These are phyloP conservation scores for Byasa hedistus DNA, from an alignment of 2,888 invertebrate species.

Conservation along the genomic window DNA sequence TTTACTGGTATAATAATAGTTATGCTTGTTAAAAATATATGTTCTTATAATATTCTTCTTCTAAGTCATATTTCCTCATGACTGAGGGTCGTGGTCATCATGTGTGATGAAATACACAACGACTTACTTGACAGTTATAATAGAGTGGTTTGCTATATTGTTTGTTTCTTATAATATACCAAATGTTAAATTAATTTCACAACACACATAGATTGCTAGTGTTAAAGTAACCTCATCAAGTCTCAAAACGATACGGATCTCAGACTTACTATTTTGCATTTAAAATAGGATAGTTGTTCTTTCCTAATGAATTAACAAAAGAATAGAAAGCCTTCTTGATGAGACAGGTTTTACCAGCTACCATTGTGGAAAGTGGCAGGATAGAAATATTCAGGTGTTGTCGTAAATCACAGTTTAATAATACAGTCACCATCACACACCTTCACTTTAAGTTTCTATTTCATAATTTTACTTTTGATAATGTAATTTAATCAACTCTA, in stretches of 20 bases:
- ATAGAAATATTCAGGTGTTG: slow-evolving; percentile 28
- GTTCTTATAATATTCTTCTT: too few relatives aligned
- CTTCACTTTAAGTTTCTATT: too few relatives aligned
- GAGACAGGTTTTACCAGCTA: slow-evolving; percentile 43
- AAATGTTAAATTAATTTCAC: background rate
- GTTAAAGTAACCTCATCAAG: background rate
- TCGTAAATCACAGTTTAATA: background rate
- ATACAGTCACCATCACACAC: too few relatives aligned
- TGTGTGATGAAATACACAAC: too few relatives aligned
- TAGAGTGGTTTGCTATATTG: too few relatives aligned
- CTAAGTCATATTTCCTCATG: too few relatives aligned
- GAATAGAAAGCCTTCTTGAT: slow-evolving; percentile 56
- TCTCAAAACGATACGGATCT: background rate
- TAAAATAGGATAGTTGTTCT: slow-evolving; percentile 51
- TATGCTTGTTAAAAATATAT: too few relatives aligned
- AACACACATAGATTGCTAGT: background rate
- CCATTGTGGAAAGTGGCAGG: slow-evolving; percentile 39
- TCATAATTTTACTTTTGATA: too few relatives aligned
- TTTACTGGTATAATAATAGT: too few relatives aligned
- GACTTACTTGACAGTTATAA: too few relatives aligned
- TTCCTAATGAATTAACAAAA: slow-evolving; percentile 67
- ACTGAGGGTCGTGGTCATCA: too few relatives aligned
- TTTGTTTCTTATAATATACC: background rate
- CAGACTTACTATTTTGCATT: slow-evolving; percentile 49
- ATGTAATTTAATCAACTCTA: too few relatives aligned